These are phyloP conservation scores for Bombus waltoni DNA, from an alignment of 1,140 invertebrate species.

Conservation along the genomic window DNA sequence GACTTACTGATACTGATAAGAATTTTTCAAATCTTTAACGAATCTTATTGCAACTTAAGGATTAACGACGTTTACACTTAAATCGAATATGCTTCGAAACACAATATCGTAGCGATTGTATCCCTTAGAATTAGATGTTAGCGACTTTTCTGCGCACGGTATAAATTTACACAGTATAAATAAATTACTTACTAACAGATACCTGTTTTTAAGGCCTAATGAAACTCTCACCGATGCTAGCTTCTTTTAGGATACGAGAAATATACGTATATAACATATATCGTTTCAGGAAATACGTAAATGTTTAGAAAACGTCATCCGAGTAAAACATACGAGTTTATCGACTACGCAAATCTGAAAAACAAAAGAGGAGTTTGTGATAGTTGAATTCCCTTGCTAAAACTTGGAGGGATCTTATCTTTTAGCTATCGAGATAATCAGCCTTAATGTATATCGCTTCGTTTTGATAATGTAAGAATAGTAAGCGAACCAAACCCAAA, in stretches of 20 bases:
- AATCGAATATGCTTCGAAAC: slow-evolving; percentile 26
- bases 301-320: background rate
- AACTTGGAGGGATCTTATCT: too few relatives aligned
- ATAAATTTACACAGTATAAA: background rate
- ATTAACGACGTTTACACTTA: background rate
- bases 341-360: background rate
- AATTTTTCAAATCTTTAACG: too few relatives aligned
- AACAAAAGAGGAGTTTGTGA: background rate
- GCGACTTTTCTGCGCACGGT: slow-evolving; percentile 15
- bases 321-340: background rate
- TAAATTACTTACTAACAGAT: slow-evolving; percentile 9
- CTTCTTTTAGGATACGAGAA: background rate
- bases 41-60: background rate
- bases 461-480: background rate
- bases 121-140: slow-evolving; percentile 36
- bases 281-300: background rate
- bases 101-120: slow-evolving; percentile 21
- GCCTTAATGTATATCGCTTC: background rate
- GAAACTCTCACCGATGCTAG: slow-evolving; percentile 3
- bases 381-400: background rate
- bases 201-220: slow-evolving; percentile 7
- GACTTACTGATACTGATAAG: too few relatives aligned
- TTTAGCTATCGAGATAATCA: background rate
- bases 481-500: background rate
- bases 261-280: background rate